phyloP scores from a whole-genome alignment of 1,140 invertebrate genomes.

The Diuraphis noxia region DNA sequence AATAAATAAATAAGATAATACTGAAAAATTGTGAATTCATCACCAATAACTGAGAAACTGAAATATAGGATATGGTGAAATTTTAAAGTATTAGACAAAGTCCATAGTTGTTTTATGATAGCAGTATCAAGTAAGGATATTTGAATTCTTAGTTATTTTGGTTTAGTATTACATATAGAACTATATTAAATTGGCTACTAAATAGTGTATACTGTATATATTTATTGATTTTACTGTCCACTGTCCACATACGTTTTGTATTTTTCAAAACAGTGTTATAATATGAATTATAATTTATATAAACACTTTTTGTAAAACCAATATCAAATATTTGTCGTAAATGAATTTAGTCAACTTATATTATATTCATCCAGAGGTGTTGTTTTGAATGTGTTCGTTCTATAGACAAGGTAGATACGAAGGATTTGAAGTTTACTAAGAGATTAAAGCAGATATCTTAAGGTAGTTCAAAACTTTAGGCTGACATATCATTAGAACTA shows the following conservation, averaged over 20 bases:
- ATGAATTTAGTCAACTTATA: neutral
- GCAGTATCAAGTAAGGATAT: neutral
- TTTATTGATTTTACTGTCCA: neutral
- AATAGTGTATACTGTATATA: neutral
- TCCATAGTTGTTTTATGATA: conserved; percentile 24
- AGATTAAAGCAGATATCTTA: conserved; percentile 27
- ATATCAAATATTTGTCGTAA: neutral
- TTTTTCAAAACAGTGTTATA: neutral
- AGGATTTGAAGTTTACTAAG: conserved; percentile 21
- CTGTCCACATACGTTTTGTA: neutral
- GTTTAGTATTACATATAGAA: neutral
- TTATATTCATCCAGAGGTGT: neutral
- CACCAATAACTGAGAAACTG: neutral
- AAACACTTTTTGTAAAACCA: neutral
- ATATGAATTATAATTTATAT: neutral
- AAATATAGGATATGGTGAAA: neutral
- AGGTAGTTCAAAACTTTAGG: conserved; percentile 14
- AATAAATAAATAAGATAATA: neutral
- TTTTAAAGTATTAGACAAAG: conserved; percentile 1
- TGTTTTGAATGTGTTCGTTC: neutral
- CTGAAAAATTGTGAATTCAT: neutral
- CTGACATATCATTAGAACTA: neutral
- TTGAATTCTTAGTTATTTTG: neutral
- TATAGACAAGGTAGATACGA: neutral
- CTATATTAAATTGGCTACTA: neutral